These are phyloP conservation scores for Callopanchax toddi DNA, from an alignment of 2,113 vertebrate species.

Conservation along the genomic window DNA sequence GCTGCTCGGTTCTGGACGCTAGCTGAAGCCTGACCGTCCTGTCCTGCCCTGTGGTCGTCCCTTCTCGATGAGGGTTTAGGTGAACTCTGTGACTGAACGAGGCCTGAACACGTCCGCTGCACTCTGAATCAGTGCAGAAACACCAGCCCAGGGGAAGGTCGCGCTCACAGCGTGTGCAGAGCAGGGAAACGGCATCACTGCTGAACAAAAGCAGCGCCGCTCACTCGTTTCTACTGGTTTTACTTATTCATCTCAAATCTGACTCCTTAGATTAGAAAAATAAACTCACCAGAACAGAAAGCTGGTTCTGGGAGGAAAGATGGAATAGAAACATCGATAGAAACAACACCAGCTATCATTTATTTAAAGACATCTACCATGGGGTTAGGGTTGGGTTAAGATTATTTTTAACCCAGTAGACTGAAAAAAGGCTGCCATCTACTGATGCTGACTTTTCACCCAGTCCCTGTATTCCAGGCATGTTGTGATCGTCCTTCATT, in stretches of 20 bases:
- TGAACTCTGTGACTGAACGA: conserved; percentile 2
- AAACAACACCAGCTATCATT: not conserved
- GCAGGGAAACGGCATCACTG: not conserved
- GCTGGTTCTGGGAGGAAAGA: too few relatives aligned
- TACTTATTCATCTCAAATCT: not conserved
- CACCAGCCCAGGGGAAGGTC: conserved; percentile 50
- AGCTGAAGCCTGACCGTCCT: not conserved
- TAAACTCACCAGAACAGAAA: not conserved
- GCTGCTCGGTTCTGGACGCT: conserved; percentile 13
- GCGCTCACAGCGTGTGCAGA: not conserved
- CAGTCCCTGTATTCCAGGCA: too few relatives aligned
- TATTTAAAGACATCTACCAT: not conserved
- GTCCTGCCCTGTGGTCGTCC: not conserved
- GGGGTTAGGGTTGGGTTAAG: not conserved
- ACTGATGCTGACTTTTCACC: too few relatives aligned
- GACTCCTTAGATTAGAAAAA: not conserved
- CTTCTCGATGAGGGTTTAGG: not conserved
- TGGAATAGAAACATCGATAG: not conserved
- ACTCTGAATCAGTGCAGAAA: conserved; percentile 39
- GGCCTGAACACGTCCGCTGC: conserved; percentile 4
- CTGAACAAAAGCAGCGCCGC: not conserved
- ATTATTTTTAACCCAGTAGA: not conserved
- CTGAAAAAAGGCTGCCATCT: not conserved
- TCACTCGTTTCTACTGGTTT: not conserved
- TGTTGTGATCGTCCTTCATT: too few relatives aligned